A percentile compares a stretch with the other conserved stretches of the same genome.
phyloP scores from a whole-genome alignment of 2,113 vertebrate species.

The Cyrtonyx montezumae region DNA sequence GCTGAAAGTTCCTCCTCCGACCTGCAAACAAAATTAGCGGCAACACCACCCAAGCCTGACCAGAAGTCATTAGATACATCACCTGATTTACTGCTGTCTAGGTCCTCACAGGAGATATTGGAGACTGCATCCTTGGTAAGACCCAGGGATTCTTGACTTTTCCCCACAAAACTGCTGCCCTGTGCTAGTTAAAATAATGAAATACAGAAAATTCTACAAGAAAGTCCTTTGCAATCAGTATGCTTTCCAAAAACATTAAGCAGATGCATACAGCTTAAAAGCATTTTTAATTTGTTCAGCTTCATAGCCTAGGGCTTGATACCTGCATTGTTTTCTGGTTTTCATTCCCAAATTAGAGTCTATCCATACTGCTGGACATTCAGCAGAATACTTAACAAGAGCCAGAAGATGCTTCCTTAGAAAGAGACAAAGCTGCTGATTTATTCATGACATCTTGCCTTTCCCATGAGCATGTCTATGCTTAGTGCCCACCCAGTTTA shows the following conservation, averaged over 20 bases:
- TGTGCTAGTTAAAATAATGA: neutral
- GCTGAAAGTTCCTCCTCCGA: neutral
- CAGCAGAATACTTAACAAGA: neutral
- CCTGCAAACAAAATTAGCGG: neutral
- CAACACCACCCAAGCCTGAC: neutral
- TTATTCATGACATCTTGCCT: neutral
- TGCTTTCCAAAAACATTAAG: neutral
- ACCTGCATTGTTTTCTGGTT: neutral
- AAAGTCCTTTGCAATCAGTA: neutral
- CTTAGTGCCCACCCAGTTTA: neutral
- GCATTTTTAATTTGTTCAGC: neutral
- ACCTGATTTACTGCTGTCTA: neutral
- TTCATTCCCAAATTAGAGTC: neutral
- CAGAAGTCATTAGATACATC: neutral
- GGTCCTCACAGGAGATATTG: neutral
- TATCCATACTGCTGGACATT: neutral
- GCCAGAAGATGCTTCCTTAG: neutral
- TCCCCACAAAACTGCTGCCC: neutral
- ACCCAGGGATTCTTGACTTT: neutral
- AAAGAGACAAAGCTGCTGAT: neutral
- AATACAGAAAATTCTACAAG: neutral
- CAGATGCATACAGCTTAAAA: neutral
- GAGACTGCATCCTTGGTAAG: conserved; percentile 24
- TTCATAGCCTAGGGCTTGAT: neutral
- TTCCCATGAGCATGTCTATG: neutral